Conservation (phyloP, 2,113 vertebrate species). For the human (Homo sapiens) region GRCh38 chr12:19391001-19391500, state of each 20-base stretch:
- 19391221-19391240: neutral
- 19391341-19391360: neutral
- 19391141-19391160: neutral
- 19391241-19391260: neutral
- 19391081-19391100: neutral
- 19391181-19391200: neutral
- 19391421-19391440: neutral
- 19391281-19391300: neutral
- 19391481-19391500: too few relatives aligned
- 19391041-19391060: neutral
- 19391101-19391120: neutral
- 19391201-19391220: constrained; percentile 1
- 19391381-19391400: neutral
- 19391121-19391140: neutral
- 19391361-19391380: neutral
- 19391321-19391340: neutral
- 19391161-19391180: neutral
- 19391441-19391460: neutral
- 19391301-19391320: neutral
- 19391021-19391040: neutral
- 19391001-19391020: neutral
- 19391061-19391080: neutral
- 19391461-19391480: too few relatives aligned
- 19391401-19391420: neutral
- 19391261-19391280: neutral